phyloP scores from a whole-genome alignment of 1,140 invertebrate genomes.

The Andrena cerasifolii region DNA sequence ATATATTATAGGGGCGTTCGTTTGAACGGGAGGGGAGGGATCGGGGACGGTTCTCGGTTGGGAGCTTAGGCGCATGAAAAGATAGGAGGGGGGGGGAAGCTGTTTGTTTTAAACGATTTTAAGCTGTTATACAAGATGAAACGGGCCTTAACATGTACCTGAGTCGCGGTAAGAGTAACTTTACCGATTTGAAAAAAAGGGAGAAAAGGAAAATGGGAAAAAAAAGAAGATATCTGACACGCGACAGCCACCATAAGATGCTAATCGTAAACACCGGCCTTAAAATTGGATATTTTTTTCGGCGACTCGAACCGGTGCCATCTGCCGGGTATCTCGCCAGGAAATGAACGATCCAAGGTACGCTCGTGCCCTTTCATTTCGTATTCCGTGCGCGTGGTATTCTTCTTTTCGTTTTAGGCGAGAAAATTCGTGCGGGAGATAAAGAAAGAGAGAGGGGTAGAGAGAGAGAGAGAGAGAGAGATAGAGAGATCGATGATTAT shows the following conservation, averaged over 20 bases:
- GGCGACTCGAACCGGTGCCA: constrained; percentile 16
- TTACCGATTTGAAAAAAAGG: constrained; percentile 24
- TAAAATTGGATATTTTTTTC: constrained; percentile 49
- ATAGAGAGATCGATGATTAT: constrained; percentile 5
- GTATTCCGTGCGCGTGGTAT: constrained; percentile 60
- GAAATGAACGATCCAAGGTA: constrained; percentile 49
- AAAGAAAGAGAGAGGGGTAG: no score
- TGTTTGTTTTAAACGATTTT: constrained; percentile 55
- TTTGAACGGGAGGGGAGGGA: neutral
- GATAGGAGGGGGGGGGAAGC: constrained; percentile 6
- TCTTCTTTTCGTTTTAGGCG: constrained; percentile 41
- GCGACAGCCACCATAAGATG: constrained; percentile 74
- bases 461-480: no score
- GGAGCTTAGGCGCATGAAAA: constrained; percentile 41
- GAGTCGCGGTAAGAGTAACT: constrained; percentile 74
- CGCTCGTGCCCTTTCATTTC: constrained; percentile 67
- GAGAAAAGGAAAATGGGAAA: neutral
- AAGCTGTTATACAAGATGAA: constrained; percentile 68
- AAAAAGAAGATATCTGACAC: constrained; percentile 57
- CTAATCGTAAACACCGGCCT: constrained; percentile 54
- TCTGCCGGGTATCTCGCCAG: constrained; percentile 10
- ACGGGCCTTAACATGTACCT: constrained; percentile 81
- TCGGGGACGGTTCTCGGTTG: constrained; percentile 13
- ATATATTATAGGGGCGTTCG: constrained; percentile 39
- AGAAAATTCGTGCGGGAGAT: constrained; percentile 20